These are phyloP conservation scores for Cyanistes caeruleus DNA, from an alignment of 2,113 vertebrate genomes.

Conservation along the genomic window DNA sequence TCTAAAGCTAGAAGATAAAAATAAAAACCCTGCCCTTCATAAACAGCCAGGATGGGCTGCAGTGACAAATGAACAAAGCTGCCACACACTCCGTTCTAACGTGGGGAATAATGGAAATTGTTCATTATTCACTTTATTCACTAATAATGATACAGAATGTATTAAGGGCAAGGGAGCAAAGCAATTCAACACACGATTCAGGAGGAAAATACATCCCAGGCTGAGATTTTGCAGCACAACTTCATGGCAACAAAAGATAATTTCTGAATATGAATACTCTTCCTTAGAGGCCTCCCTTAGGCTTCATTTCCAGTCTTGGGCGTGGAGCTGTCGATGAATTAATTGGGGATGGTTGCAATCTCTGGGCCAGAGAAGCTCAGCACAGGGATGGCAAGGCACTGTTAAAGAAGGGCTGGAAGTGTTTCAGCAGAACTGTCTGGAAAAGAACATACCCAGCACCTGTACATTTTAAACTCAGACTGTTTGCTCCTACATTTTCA, in stretches of 20 bases:
- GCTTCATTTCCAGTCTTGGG: not conserved
- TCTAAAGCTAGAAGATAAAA: not conserved
- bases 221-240: not conserved
- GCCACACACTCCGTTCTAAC: not conserved
- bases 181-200: not conserved
- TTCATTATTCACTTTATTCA: not conserved
- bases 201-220: not conserved
- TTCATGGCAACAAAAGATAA: not conserved
- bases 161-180: not conserved
- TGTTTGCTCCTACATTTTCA: not conserved
- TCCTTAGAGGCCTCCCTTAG: not conserved
- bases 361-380: not conserved
- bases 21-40: not conserved
- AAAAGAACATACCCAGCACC: not conserved
- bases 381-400: not conserved
- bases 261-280: not conserved
- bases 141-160: not conserved
- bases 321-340: not conserved
- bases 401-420: not conserved
- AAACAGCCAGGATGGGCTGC: not conserved
- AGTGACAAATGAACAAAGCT: not conserved
- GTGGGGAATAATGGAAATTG: not conserved
- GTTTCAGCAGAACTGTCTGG: not conserved
- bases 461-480: not conserved
- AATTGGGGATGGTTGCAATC: not conserved